Conservation (phyloP, 1,140 invertebrate species). For the Palaemon carinicauda region DNA sequence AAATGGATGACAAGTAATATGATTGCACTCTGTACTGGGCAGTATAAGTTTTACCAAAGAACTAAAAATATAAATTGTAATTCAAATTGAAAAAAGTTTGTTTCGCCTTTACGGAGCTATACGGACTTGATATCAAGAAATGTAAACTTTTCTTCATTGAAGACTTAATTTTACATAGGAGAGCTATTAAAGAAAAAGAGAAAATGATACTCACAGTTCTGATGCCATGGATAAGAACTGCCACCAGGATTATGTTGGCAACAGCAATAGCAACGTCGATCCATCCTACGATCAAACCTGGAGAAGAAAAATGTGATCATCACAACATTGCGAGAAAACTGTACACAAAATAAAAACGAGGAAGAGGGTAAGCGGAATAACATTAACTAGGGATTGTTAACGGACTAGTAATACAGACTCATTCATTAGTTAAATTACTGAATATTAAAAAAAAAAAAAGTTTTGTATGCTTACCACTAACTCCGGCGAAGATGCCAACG, state of each 20-base stretch:
- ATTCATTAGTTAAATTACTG: background rate
- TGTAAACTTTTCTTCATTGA: background rate
- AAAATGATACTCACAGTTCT: background rate
- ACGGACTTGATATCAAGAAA: too few relatives aligned
- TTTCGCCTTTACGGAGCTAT: too few relatives aligned
- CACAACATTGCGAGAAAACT: too few relatives aligned
- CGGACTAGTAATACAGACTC: too few relatives aligned
- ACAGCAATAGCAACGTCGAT: constrained; percentile 16
- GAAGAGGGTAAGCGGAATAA: too few relatives aligned
- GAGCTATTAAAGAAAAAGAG: background rate
- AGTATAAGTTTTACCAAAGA: too few relatives aligned
- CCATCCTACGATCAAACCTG: constrained; percentile 22
- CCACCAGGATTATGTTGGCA: background rate
- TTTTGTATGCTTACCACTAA: background rate
- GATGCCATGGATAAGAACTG: constrained; percentile 35
- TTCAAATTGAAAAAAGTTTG: too few relatives aligned
- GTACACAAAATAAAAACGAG: too few relatives aligned
- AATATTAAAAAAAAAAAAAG: background rate
- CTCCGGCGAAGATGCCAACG: constrained; percentile 6
- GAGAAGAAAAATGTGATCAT: background rate
- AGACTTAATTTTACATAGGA: background rate
- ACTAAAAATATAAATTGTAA: too few relatives aligned
- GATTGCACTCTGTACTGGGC: too few relatives aligned
- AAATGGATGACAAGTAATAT: too few relatives aligned
- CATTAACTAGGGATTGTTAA: too few relatives aligned